Evolutionary conservation across 2,797 vertebrate species (phyloP), one percentile per base, ranked within the genome.

Genomic region (Sardinella longiceps): DNA sequence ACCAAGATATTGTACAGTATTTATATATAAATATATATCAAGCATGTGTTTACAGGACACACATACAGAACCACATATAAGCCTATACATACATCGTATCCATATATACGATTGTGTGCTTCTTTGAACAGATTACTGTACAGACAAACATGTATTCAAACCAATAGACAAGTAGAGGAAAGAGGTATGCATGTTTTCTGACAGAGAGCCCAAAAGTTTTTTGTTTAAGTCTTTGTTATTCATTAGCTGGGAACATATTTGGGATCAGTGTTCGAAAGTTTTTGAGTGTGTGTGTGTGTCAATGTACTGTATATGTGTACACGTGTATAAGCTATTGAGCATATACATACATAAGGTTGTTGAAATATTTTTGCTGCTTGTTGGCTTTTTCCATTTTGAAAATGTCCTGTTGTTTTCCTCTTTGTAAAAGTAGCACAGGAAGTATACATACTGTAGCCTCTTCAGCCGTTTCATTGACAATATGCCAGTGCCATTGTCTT

Each of bases 51-150:
- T 80, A 87, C 80, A 33, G 48, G 81, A 83, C 84, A 84, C 85
- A 81, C 84, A 81, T 84, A 81, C 80, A 77, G 80, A 85, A 80
- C 51, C 82, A 80, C 83, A 85, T 85, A 85, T 84, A 74, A 50
- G 63, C 82, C 63, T 37, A 18, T 81, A 80, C 82, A 88, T 85
- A 84, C 85, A 58, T 86, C 14, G 83, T 58, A 81, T 39, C 70
- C 60, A 43, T 28, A 87, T 25, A 56, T 83, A 87, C 83, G 85
- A 88, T 82, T 80, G 89, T 91, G 91, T 92, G 91, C 91, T 91
- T 89, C 84, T 86, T 80, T 80, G 53, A 88, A 86, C 84, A 87
- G 58, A 86, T 84, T 86, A 87, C 51, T 84, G 80, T 90, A 90
- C 88, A 88, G 81, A 88, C 60, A 84, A 84, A 88, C 80, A 84